A percentile compares a stretch with the other conserved stretches of the same genome.
Evolutionary conservation across 2,113 vertebrate genomes (phyloP).

Genomic region (Laterallus jamaicensis): DNA sequence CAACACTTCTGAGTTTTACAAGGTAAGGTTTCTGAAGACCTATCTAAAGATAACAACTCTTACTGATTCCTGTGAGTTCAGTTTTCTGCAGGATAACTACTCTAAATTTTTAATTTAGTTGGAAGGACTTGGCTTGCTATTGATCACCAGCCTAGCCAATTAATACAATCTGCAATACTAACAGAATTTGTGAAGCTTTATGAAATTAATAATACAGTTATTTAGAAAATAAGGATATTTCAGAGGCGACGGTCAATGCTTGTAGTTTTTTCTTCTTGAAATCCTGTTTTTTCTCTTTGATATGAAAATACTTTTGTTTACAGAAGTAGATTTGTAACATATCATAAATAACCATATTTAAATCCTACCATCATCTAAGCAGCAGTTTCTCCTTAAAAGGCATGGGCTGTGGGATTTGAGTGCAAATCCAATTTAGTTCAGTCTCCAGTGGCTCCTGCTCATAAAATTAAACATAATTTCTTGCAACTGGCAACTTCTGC

Average conservation of each 20-base stretch:
- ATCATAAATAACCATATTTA: constrained; percentile 29
- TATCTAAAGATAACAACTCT: not conserved
- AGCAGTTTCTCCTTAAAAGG: constrained; percentile 25
- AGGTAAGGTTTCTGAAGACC: not conserved
- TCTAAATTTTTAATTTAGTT: not conserved
- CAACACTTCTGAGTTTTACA: not conserved
- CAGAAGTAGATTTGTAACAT: not conserved
- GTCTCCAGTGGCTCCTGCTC: constrained; percentile 34
- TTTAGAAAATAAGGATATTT: not conserved
- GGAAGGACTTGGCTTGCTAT: not conserved
- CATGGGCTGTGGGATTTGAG: constrained; percentile 20
- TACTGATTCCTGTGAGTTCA: not conserved
- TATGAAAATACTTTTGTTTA: not conserved
- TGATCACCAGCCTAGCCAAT: not conserved
- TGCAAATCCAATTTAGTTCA: constrained; percentile 55
- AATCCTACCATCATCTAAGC: not conserved
- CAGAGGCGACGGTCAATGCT: not conserved
- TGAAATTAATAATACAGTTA: not conserved
- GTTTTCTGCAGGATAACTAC: not conserved
- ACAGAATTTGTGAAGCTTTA: not conserved
- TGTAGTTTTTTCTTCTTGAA: not conserved
- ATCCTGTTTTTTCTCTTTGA: not conserved
- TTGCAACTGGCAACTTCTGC: not conserved
- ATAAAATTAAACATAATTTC: constrained; percentile 53
- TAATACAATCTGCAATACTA: not conserved